These are phyloP conservation scores for Podarcis siculus DNA, from an alignment of 2,797 vertebrate species.

Conservation along the genomic window DNA sequence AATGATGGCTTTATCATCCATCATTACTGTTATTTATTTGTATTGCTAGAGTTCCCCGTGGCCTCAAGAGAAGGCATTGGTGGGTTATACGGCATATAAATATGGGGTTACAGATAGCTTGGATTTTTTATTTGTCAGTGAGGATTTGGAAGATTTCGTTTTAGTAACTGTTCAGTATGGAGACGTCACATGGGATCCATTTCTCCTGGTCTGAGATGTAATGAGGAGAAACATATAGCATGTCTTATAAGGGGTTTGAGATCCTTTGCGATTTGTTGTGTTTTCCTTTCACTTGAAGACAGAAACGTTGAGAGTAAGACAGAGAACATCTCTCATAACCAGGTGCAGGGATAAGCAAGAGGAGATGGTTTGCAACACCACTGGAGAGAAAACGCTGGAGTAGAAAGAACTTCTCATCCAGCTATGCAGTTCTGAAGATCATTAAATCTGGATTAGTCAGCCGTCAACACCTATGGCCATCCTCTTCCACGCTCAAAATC, in stretches of 20 bases:
- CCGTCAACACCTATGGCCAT: background rate
- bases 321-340: too few species aligned
- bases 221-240: background rate
- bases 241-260: background rate
- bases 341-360: background rate
- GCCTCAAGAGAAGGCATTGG: background rate
- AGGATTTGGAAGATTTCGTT: conserved; percentile 38
- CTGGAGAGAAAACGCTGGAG: background rate
- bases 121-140: background rate
- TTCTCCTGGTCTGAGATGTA: background rate
- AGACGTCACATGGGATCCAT: conserved; percentile 8
- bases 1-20: conserved; percentile 8
- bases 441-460: background rate
- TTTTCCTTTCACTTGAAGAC: background rate
- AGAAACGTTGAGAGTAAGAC: background rate
- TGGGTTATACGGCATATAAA: background rate
- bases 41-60: background rate
- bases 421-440: background rate
- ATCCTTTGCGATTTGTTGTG: background rate
- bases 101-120: background rate
- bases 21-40: conserved; percentile 2
- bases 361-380: background rate
- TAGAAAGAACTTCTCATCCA: background rate
- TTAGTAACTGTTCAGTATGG: conserved; percentile 7
- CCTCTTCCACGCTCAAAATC: background rate